Base-by-base conservation (phyloP, 2,888 invertebrate species). In the Malthinus flaveolus region DNA sequence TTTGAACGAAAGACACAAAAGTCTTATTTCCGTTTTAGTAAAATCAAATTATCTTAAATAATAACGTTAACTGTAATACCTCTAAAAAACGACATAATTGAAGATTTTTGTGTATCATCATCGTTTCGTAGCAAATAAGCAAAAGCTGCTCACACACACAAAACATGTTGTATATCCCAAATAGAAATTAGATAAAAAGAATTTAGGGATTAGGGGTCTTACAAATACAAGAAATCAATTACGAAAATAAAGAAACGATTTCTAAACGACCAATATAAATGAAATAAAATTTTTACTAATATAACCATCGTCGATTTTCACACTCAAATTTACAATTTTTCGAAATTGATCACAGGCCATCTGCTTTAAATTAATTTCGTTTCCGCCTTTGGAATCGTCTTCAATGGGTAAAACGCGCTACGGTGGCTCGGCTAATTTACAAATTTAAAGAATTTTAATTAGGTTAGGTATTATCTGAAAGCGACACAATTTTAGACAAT, bases 181-280 rank as follows among this genome's bases (percentile, higher is more conserved):
- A 62, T 67, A 59, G 66, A 69, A 70, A 70, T 70, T 71, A 71
- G 66, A 68, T 68, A 67, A 68, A 61, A 69, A 68, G 68, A 68
- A 68, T 67, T 49, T 63, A 58, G 68, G 68, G 66, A 70, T 70
- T 68, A 67, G 66, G 67, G 68, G 64, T 57, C 67, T 66, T 67
- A 68, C 71, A 72, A 73, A 71, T 72, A 71, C 70, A 68, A 69
- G 72, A 73, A 73, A 72, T 68, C 72, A 73, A 73, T 73, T 72
- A 71, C 66, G 59, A 69, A 69, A 70, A 71, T 70, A 70, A 71
- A 71, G 68, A 65, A 56, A 52, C 51, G 37, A 58, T 11, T 57
- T 49, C 42, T 52, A 53, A 23, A 53, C 56, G 49, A 55, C 33
- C n/a, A n/a, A n/a, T n/a, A n/a, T 31, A 50, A 42, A 52, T 63